phyloP scores from a whole-genome alignment of 2,797 vertebrate genomes.

The Neopelma chrysocephalum region DNA sequence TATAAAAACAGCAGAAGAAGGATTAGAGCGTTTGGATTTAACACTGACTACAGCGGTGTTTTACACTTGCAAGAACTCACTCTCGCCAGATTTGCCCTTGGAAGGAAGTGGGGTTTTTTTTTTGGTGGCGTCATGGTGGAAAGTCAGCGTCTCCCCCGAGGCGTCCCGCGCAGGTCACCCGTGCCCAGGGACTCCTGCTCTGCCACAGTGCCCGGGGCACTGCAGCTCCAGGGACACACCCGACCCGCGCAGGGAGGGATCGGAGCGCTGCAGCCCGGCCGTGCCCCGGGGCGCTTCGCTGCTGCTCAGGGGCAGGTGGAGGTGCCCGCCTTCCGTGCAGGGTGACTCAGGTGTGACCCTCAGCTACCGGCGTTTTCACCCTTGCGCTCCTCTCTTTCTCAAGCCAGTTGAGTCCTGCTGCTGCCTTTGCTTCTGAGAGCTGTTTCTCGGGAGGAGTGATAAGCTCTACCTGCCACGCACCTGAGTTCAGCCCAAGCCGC shows the following conservation, averaged over 20 bases:
- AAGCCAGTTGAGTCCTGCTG: too few species aligned
- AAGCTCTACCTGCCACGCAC: fast-evolving
- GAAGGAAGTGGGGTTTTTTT: not conserved
- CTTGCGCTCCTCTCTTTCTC: not conserved
- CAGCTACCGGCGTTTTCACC: fast-evolving
- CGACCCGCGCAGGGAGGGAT: fast-evolving
- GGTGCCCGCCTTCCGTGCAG: fast-evolving
- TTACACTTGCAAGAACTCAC: not conserved
- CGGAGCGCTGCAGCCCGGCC: not conserved
- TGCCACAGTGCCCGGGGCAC: not conserved
- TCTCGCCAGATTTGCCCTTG: not conserved
- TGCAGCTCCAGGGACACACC: not conserved
- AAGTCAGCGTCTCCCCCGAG: not conserved
- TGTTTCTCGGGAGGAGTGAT: not conserved
- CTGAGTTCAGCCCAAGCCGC: not conserved
- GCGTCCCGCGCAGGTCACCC: fast-evolving
- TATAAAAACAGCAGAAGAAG: not conserved
- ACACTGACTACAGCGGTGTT: fast-evolving
- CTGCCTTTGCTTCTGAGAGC: not conserved
- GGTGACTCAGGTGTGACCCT: fast-evolving
- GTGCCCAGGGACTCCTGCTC: fast-evolving
- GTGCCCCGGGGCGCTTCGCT: not conserved
- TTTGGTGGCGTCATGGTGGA: not conserved
- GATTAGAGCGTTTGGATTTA: not conserved
- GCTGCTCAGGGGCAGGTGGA: not conserved